Evolutionary conservation across 2,797 vertebrate genomes (phyloP).

Genomic region (Neoniphon sammara): DNA sequence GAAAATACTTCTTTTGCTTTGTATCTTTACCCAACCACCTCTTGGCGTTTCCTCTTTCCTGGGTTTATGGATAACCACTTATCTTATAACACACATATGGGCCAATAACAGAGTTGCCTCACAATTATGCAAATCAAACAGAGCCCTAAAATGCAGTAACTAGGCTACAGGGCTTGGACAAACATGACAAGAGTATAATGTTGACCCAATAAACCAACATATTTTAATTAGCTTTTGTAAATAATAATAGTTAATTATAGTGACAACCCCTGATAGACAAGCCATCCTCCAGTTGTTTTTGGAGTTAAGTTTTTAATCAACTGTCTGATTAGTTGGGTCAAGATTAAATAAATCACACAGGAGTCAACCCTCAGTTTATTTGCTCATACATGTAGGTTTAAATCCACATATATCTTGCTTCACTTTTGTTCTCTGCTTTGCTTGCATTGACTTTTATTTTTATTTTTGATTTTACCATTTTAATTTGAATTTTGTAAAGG

Average conservation of each 20-base stretch:
- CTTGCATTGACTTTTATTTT: no score
- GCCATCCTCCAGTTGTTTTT: no score
- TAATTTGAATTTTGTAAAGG: no score
- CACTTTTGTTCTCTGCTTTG: no score
- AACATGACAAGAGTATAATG: constrained; percentile 7
- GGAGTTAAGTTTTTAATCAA: no score
- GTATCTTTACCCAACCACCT: not conserved
- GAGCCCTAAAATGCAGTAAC: constrained; percentile 33
- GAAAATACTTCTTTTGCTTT: not conserved
- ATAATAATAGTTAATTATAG: not conserved
- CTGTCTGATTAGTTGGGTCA: not conserved
- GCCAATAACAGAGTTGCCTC: constrained; percentile 38
- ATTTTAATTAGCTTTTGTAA: not conserved
- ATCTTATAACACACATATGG: constrained; percentile 50
- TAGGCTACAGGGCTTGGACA: constrained; percentile 13
- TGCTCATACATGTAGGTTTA: no score
- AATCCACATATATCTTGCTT: no score
- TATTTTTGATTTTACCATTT: no score
- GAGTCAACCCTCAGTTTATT: no score
- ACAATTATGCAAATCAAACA: constrained; percentile 34
- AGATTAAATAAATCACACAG: no score
- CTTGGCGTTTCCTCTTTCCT: not conserved
- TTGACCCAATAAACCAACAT: not conserved
- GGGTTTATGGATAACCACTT: constrained; percentile 39
- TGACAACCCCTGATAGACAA: not conserved